These are phyloP conservation scores for Neodiprion pinetum DNA, from an alignment of 1,140 invertebrate genomes.

Conservation along the genomic window DNA sequence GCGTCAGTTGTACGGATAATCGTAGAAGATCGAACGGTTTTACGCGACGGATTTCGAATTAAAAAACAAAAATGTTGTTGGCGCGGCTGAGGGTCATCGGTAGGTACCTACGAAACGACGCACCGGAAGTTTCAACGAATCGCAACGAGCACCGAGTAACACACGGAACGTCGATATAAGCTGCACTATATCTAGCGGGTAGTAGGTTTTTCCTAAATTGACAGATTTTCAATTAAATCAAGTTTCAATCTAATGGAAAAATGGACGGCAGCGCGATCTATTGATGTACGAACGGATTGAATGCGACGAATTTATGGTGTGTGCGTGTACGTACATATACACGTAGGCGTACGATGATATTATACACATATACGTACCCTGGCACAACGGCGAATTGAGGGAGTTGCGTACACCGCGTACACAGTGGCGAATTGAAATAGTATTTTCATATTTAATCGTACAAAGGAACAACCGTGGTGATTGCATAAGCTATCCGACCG, in stretches of 20 bases:
- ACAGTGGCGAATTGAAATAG: constrained; percentile 46
- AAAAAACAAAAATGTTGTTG: background rate
- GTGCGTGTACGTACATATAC: too few species aligned
- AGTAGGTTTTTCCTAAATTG: constrained; percentile 61
- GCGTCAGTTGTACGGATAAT: too few species aligned
- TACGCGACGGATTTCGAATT: too few species aligned
- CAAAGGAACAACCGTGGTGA: constrained; percentile 36
- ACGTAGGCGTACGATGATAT: too few species aligned
- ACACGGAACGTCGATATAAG: constrained; percentile 59
- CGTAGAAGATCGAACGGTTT: too few species aligned
- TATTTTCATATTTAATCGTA: constrained; percentile 51
- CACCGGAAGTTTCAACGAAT: constrained; percentile 43
- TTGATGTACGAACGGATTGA: background rate
- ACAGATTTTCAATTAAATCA: constrained; percentile 64
- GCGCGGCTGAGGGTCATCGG: constrained; percentile 44
- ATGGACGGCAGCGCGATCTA: constrained; percentile 17
- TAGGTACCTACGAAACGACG: constrained; percentile 50
- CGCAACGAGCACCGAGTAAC: constrained; percentile 33
- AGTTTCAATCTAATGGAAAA: constrained; percentile 62
- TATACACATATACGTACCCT: background rate
- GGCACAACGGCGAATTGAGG: constrained; percentile 15
- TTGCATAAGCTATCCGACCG: constrained; percentile 40
- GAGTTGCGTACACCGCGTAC: constrained; percentile 11
- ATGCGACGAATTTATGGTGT: background rate
- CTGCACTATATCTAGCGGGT: constrained; percentile 37